These are phyloP conservation scores for Saccopteryx bilineata DNA, from an alignment of 2,113 vertebrate species.

Conservation along the genomic window DNA sequence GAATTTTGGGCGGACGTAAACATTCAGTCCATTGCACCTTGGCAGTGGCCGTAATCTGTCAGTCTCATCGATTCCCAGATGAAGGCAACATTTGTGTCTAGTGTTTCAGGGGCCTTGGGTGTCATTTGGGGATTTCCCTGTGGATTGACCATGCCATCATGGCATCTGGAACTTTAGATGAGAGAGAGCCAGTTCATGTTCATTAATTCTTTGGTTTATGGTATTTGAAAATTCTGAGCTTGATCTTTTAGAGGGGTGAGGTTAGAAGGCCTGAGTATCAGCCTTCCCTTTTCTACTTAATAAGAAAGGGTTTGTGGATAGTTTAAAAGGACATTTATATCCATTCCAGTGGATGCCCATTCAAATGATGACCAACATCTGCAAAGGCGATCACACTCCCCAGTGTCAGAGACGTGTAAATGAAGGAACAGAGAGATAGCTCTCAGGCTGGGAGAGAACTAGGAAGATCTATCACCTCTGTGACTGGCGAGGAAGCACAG, in stretches of 20 bases:
- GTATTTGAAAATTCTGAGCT: constrained; percentile 20
- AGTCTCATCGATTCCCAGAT: background rate
- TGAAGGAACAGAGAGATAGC: background rate
- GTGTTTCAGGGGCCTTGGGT: background rate
- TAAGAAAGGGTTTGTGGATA: background rate
- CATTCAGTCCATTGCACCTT: background rate
- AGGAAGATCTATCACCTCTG: background rate
- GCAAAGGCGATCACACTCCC: background rate
- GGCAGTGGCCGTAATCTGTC: background rate
- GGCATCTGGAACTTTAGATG: constrained; percentile 5
- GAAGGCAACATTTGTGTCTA: background rate
- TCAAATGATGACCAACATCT: background rate
- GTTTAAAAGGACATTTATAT: constrained; percentile 1
- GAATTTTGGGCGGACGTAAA: background rate
- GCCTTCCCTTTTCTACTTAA: constrained; percentile 11
- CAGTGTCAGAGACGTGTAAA: constrained; percentile 2
- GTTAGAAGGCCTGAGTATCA: background rate
- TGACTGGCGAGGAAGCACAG: background rate
- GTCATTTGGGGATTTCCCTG: background rate
- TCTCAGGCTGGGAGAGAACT: background rate
- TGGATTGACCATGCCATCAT: background rate
- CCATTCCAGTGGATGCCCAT: background rate
- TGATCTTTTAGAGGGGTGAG: constrained; percentile 15
- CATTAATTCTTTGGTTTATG: background rate
- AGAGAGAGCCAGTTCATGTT: background rate